Percentiles rank a stretch among this genome's conserved stretches.
Evolutionary conservation across 2,888 invertebrate genomes (phyloP).

Genomic region (Euzetes globulus): DNA sequence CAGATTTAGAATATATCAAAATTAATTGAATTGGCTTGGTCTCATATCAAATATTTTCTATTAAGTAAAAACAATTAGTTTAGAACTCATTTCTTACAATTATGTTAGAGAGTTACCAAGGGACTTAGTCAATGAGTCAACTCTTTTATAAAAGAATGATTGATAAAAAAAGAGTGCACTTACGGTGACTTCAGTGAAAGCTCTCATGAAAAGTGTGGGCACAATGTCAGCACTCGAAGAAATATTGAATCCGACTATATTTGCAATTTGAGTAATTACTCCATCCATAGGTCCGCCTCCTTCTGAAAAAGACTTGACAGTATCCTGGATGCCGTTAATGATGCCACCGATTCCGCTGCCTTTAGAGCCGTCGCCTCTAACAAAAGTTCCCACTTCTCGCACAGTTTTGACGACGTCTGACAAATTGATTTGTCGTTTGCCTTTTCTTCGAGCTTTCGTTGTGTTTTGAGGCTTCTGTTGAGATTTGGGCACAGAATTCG

Average conservation of each 20-base stretch:
- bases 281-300: constrained; percentile 36
- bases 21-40: no score
- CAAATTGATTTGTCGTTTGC: constrained; percentile 28
- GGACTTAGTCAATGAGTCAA: no score
- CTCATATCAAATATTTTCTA: no score
- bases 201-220: constrained; percentile 35
- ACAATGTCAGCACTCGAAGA: constrained; percentile 35
- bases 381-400: constrained; percentile 28
- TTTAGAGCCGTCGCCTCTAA: constrained; percentile 33
- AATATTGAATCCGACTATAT: constrained; percentile 33
- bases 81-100: no score
- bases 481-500: neutral
- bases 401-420: constrained; percentile 31
- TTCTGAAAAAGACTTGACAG: constrained; percentile 28
- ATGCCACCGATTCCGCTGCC: constrained; percentile 26
- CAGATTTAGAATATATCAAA: no score
- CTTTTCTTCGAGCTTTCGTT: neutral
- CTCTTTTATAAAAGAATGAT: no score
- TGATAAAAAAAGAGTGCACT: no score
- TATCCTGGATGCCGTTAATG: constrained; percentile 31
- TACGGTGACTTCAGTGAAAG: constrained; percentile 37
- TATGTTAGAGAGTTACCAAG: no score
- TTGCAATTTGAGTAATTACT: constrained; percentile 34
- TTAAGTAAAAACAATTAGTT: no score
- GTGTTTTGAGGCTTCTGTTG: no score